phyloP scores from a whole-genome alignment of 2,113 vertebrate species.

The Carassius carassius region DNA sequence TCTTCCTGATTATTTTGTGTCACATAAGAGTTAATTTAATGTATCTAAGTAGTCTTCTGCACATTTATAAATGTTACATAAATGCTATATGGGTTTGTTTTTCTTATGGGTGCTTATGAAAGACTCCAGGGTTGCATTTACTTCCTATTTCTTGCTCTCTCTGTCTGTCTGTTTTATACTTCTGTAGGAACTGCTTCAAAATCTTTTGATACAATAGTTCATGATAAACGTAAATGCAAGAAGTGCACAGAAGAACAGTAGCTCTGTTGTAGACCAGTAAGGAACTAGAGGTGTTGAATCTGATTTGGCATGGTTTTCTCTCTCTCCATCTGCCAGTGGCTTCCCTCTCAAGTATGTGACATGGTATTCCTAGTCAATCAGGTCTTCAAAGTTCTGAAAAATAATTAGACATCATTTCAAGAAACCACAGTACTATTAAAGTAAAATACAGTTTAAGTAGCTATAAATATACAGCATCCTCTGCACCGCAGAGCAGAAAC shows the following conservation, averaged over 20 bases:
- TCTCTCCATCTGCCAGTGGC: slow-evolving; percentile 19
- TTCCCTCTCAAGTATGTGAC: slow-evolving; percentile 23
- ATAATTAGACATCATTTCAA: background rate
- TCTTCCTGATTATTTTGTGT: slow-evolving; percentile 3
- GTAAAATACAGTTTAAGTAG: background rate
- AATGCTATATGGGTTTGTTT: background rate
- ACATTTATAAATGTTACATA: slow-evolving; percentile 4
- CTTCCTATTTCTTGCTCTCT: slow-evolving; percentile 11
- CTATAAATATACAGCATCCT: slow-evolving; percentile 31
- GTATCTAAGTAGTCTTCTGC: background rate
- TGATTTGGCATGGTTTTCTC: slow-evolving; percentile 17
- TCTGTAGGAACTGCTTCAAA: slow-evolving; percentile 26
- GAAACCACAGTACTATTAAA: slow-evolving; percentile 4
- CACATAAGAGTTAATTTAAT: background rate
- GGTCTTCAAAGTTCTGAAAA: slow-evolving; percentile 7
- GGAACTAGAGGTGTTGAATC: background rate
- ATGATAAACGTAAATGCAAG: slow-evolving; percentile 5
- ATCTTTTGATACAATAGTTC: slow-evolving; percentile 41
- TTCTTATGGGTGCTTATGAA: slow-evolving; percentile 9
- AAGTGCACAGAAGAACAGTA: background rate
- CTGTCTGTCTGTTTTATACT: background rate
- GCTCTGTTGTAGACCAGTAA: background rate
- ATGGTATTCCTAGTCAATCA: background rate
- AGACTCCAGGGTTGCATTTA: slow-evolving; percentile 15
- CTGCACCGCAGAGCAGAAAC: slow-evolving; percentile 20